Evolutionary conservation across 2,113 vertebrate genomes (phyloP).

Genomic region (Burhinus bistriatus): DNA sequence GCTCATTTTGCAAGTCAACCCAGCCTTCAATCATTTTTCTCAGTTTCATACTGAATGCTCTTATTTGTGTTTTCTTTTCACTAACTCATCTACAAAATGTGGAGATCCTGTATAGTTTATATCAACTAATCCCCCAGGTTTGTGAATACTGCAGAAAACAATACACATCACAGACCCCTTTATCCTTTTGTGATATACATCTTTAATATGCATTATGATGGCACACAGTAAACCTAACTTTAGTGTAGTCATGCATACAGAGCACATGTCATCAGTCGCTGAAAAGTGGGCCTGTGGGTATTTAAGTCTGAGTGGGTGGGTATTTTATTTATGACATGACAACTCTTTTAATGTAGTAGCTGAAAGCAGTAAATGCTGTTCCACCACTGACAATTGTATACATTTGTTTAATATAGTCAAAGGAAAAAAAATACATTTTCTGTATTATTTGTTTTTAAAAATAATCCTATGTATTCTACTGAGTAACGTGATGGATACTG

Average conservation of each 20-base stretch:
- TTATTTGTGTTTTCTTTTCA: background rate
- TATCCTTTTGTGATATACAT: background rate
- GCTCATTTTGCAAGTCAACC: background rate
- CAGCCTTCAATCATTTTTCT: background rate
- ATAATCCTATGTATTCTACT: background rate
- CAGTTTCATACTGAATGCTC: background rate
- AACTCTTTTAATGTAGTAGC: background rate
- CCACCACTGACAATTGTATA: background rate
- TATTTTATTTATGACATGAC: slow-evolving; percentile 48
- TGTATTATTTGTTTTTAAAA: background rate
- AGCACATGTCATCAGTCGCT: background rate
- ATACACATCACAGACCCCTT: background rate
- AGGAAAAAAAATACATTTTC: background rate
- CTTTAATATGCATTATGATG: slow-evolving; percentile 27
- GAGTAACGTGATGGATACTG: background rate
- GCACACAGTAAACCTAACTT: background rate
- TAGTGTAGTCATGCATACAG: background rate
- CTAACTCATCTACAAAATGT: background rate
- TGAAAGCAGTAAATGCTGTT: background rate
- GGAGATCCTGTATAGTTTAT: background rate
- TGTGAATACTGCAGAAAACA: background rate
- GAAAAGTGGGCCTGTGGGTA: slow-evolving; percentile 31
- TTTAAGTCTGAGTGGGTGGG: slow-evolving; percentile 16
- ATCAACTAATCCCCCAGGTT: background rate
- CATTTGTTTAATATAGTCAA: background rate